phyloP scores from a whole-genome alignment of 1,140 invertebrate species.

The Antheraea mylitta region DNA sequence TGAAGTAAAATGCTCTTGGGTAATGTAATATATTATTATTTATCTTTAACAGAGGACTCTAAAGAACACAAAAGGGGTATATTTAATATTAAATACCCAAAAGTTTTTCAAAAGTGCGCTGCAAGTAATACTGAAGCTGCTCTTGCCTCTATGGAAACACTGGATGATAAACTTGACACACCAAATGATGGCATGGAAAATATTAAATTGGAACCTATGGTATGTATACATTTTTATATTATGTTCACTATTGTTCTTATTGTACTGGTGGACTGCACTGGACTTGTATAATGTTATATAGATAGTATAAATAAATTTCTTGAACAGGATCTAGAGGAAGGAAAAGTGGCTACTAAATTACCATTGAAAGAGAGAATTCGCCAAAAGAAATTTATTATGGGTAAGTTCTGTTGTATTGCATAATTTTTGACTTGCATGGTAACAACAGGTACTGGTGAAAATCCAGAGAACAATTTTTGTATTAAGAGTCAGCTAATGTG shows the following conservation, averaged over 20 bases:
- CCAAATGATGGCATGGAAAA: conserved; percentile 85
- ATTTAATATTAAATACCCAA: conserved; percentile 63
- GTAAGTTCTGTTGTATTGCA: conserved; percentile 34
- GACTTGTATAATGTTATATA: no score
- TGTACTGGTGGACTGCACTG: no score
- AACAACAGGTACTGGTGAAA: not conserved
- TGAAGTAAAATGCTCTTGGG: not conserved
- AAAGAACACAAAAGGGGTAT: conserved; percentile 44
- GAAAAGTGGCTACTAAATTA: conserved; percentile 63
- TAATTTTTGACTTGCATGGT: not conserved
- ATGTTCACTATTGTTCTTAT: not conserved
- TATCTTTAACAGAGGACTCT: conserved; percentile 39
- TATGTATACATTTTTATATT: conserved; percentile 23
- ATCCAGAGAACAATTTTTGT: not conserved
- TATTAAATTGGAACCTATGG: conserved; percentile 80
- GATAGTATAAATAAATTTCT: conserved; percentile 16
- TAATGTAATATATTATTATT: not conserved
- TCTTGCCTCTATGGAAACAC: conserved; percentile 88
- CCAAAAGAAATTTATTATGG: conserved; percentile 73
- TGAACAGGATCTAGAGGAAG: conserved; percentile 61
- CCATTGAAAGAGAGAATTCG: conserved; percentile 71
- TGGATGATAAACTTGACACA: conserved; percentile 81
- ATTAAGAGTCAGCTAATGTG: no score
- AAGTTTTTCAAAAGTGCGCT: conserved; percentile 57
- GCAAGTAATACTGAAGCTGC: conserved; percentile 79